Base-by-base conservation (phyloP, 1,140 invertebrate genomes). In the Octopus bimaculoides region DNA sequence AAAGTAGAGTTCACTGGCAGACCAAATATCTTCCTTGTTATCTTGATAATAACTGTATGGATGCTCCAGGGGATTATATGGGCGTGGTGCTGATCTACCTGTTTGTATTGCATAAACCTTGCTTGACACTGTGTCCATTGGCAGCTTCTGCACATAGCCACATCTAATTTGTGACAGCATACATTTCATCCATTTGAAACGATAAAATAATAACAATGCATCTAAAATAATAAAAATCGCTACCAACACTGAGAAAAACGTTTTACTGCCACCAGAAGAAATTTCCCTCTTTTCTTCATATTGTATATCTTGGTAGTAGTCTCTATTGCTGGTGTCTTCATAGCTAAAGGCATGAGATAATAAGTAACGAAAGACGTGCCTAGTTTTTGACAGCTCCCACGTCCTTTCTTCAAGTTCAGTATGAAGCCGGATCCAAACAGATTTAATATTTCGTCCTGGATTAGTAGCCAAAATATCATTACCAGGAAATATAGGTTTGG, bases 21-120 rank as follows among this genome's bases (percentile, higher is more conserved):
- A 78, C 77, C 77, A 78, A 41, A 78, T 66, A 52, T 78, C 56
- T 20, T 78, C 77, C 52, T 66, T 56, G 61, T 78, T 78, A 6
- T 78, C 77, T 61, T 78, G 54, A 6, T 61, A 66, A 52, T 78
- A 78, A 52, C 61, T 78, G 61, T 78, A 78, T 78, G 77, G 77
- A 56, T 78, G 77, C 54, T 78, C 77, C 77, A 78, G 26, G 14
- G 77, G 77, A 55, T 66, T 66, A 20, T 78, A 78, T 52, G 61
- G 20, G 20, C 54, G 52, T n/a, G 77, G 77, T 7, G 77, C 54
- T 61, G 54, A 52, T 61, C 56, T 56, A 6, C 77, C 77, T 14
- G 54, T 78, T 61, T 41, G 61, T n/a, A 78, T 78, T 78, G 54
- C 77, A 78, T 78, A 78, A 52, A 78, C 61, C 52, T 78, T 78